Evolutionary conservation across 2,888 invertebrate genomes (phyloP).

Genomic region (Perithous albicinctus): DNA sequence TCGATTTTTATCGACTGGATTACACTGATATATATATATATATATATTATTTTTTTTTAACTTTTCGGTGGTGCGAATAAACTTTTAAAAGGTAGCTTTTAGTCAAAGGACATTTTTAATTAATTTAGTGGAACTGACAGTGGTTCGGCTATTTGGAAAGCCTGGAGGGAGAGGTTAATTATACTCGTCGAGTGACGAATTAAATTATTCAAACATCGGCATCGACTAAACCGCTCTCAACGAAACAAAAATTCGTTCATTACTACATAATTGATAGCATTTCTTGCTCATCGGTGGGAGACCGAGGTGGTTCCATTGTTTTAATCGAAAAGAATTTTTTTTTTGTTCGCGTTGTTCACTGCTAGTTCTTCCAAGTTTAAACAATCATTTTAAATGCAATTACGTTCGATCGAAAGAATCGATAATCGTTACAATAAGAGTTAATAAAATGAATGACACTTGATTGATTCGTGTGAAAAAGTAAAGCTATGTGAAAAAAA

Average conservation of each 20-base stretch:
- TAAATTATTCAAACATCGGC: constrained; percentile 25
- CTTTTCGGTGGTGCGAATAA: too few species aligned
- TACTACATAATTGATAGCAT: constrained; percentile 11
- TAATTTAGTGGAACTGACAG: neutral
- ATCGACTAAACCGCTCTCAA: neutral
- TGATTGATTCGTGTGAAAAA: too few species aligned
- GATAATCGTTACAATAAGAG: too few species aligned
- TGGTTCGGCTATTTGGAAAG: constrained; percentile 1
- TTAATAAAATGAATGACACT: too few species aligned
- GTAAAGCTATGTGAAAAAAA: too few species aligned
- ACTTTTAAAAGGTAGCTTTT: neutral
- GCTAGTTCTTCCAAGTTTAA: neutral
- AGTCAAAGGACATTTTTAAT: neutral
- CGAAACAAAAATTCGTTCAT: constrained; percentile 33
- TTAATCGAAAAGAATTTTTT: neutral
- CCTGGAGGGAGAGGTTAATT: neutral
- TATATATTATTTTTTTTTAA: neutral
- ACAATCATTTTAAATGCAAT: neutral
- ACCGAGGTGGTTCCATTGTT: neutral
- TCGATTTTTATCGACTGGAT: neutral
- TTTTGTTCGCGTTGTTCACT: neutral
- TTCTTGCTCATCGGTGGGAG: neutral
- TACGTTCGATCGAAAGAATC: too few species aligned
- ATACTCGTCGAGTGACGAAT: constrained; percentile 8
- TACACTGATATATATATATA: too few species aligned